These are phyloP conservation scores for Pedionomus torquatus DNA, from an alignment of 2,113 vertebrate genomes.

Conservation along the genomic window DNA sequence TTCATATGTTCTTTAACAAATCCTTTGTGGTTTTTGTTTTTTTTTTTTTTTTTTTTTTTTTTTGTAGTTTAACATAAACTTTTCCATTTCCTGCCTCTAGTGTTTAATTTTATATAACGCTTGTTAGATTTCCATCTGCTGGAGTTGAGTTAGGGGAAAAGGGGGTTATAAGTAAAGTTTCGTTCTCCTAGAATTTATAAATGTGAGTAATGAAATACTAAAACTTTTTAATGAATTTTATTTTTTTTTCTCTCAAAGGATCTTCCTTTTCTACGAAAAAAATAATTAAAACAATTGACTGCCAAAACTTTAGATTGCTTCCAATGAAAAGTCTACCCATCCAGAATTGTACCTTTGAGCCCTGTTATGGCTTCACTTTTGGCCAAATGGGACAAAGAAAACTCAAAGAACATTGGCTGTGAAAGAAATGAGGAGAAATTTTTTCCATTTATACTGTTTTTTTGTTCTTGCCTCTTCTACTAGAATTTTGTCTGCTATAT, in stretches of 20 bases:
- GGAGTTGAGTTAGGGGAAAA: neutral
- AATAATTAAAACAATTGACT: neutral
- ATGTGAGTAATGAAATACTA: neutral
- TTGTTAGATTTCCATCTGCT: neutral
- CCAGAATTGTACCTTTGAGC: neutral
- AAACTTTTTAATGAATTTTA: neutral
- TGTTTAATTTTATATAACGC: conserved; percentile 27
- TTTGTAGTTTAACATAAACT: neutral
- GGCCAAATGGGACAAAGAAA: neutral
- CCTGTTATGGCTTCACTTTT: neutral
- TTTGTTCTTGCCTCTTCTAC: neutral
- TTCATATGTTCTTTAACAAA: conserved; percentile 12
- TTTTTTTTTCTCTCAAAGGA: neutral
- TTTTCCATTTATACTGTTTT: neutral
- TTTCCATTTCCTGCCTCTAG: neutral
- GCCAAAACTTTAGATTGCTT: neutral
- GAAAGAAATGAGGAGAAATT: neutral
- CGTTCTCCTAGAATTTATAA: neutral
- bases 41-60: neutral
- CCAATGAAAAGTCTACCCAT: neutral
- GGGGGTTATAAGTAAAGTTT: neutral
- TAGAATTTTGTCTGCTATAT: neutral
- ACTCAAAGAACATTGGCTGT: neutral
- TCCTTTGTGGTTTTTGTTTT: no score
- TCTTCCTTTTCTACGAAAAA: neutral